Conservation (phyloP, 2,888 invertebrate genomes). For the Cataglyphis altisquamis region DNA sequence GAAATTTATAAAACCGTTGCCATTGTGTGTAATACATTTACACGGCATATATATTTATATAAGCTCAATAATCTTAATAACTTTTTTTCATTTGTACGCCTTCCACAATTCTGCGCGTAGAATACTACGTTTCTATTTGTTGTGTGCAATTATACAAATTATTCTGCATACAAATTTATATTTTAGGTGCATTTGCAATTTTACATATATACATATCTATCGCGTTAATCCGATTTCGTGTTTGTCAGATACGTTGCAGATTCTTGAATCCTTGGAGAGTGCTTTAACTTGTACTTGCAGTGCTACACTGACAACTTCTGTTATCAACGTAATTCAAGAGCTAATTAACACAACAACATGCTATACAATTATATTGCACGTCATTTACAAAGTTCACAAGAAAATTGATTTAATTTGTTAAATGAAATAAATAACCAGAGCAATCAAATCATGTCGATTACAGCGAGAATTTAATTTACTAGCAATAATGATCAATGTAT, state of each 20-base stretch:
- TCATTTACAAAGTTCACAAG: slow-evolving; percentile 3
- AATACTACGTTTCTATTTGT: not conserved
- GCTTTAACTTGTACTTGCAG: not conserved
- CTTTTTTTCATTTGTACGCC: not conserved
- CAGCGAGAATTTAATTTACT: slow-evolving; percentile 13
- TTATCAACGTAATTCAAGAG: slow-evolving; percentile 18
- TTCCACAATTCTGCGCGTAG: not conserved
- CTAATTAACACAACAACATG: slow-evolving; percentile 10
- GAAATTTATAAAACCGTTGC: slow-evolving; percentile 2
- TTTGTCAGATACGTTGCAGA: not conserved
- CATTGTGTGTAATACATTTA: not conserved
- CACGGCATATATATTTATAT: not conserved
- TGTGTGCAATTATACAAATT: not conserved
- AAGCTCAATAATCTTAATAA: slow-evolving; percentile 17
- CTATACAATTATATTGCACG: not conserved
- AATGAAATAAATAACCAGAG: slow-evolving; percentile 34
- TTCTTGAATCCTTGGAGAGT: not conserved
- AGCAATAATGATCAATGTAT: not conserved
- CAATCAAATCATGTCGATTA: slow-evolving; percentile 11
- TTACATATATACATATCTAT: not conserved
- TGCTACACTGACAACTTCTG: not conserved
- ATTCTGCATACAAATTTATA: slow-evolving; percentile 13
- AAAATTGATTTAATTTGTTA: slow-evolving; percentile 16
- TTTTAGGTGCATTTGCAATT: slow-evolving; percentile 10
- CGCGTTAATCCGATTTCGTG: not conserved